Evolutionary conservation across 92 coral and sea anemone species (phyloP), one percentile per base, ranked within the genome.

Genomic region (Pocillopora grandis): DNA sequence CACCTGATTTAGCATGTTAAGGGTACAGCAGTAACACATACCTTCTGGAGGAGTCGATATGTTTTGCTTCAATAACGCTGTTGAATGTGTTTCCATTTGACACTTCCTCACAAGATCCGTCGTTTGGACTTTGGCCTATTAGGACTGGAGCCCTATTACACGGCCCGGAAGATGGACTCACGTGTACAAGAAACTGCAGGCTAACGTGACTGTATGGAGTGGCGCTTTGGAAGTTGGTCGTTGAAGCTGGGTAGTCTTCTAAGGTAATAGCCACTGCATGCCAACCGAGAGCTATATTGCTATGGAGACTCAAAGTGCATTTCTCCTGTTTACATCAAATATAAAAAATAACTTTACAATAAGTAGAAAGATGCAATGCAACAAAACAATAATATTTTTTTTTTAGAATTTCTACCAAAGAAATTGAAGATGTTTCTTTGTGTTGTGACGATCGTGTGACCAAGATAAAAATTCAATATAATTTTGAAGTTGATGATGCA

Each of bases 41-140:
- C 89, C 66, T 61, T 60, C 76, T 86, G 36, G 89, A 86, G 68
- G 89, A 86, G 19, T 86, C 89, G 71, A 86, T 42, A 36, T 86
- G 89, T 49, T 80, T 71, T 23, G 89, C 89, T 74, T 79, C 89
- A 27, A 86, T 59, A 59, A 12, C 3, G 62, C 14, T 5, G 7
- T 19, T 10, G 42, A 57, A 83, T 15, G 56, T 61, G 17, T 59
- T 14, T 17, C 56, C 78, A 27, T 13, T 55, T 2, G 80, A 68
- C 10, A 83, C 74, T 35, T 72, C 80, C 15, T 70, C 18, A 55
- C 86, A 83, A 16, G 80, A 23, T 15, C 72, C 78, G 17, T 83
- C 80, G 8, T 56, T 12, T 13, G 86, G 86, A 72, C 66, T 86
- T 23, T 66, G 71, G 42, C 89, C 86, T 1, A 77, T 80, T 21